These are phyloP conservation scores for Caenorhabditis japonica DNA, from an alignment of 2,888 invertebrate species.

Conservation along the genomic window DNA sequence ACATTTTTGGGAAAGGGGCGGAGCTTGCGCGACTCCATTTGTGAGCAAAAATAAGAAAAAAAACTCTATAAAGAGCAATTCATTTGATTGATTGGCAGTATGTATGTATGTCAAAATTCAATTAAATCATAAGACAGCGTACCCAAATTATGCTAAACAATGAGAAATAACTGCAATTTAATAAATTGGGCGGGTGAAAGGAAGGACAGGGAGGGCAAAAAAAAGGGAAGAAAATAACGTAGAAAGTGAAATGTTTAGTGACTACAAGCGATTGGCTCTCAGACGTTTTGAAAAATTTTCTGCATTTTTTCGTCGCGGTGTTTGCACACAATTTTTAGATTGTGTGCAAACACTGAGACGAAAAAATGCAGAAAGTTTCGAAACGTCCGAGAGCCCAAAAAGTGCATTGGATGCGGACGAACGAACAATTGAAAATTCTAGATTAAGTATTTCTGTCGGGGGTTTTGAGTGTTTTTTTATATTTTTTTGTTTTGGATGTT, in stretches of 20 bases:
- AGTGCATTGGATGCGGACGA: not conserved
- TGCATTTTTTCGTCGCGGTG: too few relatives aligned
- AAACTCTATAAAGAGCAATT: conserved; percentile 1
- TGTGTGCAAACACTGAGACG: too few relatives aligned
- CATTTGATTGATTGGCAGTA: conserved; percentile 34
- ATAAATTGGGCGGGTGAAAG: conserved; percentile 5
- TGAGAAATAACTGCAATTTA: not conserved
- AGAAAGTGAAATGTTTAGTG: conserved; percentile 42
- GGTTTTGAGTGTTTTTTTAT: too few relatives aligned
- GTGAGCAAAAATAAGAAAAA: not conserved
- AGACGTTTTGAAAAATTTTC: too few relatives aligned
- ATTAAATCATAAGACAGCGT: conserved; percentile 14
- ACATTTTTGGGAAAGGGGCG: not conserved
- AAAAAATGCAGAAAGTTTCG: too few relatives aligned
- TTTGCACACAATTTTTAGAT: too few relatives aligned
- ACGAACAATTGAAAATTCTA: not conserved
- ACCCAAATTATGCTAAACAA: conserved; percentile 30
- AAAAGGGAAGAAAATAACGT: not conserved
- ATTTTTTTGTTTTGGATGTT: too few relatives aligned
- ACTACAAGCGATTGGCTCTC: conserved; percentile 20
- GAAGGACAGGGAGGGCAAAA: not conserved
- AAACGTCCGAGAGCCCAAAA: not conserved
- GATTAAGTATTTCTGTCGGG: not conserved
- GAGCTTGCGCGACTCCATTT: not conserved
- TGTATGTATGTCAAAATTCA: conserved; percentile 28